phyloP scores from a whole-genome alignment of 2,797 vertebrate genomes.

The Sylvia borin region DNA sequence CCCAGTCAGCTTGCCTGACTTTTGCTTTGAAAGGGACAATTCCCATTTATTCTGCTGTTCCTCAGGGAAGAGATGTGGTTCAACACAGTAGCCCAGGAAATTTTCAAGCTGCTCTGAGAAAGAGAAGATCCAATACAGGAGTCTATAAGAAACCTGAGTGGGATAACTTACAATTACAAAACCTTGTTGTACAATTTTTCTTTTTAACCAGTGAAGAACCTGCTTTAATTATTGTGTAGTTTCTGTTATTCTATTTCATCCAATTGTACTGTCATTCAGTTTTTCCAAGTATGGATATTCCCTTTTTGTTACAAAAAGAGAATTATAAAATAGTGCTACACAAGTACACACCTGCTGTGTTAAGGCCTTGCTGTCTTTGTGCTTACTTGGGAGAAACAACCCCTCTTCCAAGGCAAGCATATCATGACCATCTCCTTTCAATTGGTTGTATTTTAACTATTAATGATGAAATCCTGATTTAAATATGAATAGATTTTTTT shows the following conservation, averaged over 20 bases:
- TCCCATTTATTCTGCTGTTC: neutral
- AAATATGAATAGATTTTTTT: constrained; percentile 2
- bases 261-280: neutral
- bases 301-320: neutral
- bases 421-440: neutral
- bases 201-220: neutral
- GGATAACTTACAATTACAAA: neutral
- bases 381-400: neutral
- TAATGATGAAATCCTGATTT: constrained; percentile 21
- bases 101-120: neutral
- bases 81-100: neutral
- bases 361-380: neutral
- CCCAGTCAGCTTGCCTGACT: neutral
- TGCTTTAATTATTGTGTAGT: neutral
- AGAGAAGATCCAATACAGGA: neutral
- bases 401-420: neutral
- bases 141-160: neutral
- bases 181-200: neutral
- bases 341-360: neutral
- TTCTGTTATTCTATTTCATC: neutral
- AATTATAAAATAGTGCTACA: neutral
- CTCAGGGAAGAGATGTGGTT: neutral
- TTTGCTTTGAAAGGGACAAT: neutral
- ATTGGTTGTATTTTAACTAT: neutral
- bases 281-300: neutral